Conservation (phyloP, 1,140 invertebrate genomes). For the Proales similis region DNA sequence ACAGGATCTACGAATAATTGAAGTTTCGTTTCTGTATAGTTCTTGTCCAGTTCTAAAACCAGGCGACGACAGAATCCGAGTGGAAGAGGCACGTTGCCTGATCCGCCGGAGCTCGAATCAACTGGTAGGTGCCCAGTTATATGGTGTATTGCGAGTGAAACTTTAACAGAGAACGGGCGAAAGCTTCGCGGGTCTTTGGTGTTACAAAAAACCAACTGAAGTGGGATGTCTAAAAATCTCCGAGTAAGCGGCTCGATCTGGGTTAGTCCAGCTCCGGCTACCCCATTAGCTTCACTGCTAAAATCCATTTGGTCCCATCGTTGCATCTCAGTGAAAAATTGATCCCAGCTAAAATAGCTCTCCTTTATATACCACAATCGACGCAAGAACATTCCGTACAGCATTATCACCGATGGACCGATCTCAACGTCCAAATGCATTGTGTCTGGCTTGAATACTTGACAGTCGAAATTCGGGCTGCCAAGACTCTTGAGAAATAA, state of each 20-base stretch:
- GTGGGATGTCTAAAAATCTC: slow-evolving; percentile 2
- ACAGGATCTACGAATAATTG: slow-evolving; percentile 83
- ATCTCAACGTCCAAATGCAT: slow-evolving; percentile 31
- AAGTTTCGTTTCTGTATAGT: slow-evolving; percentile 77
- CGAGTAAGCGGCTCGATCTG: neutral
- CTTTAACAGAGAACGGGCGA: slow-evolving; percentile 77
- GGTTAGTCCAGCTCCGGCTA: no score
- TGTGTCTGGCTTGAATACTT: slow-evolving; percentile 32
- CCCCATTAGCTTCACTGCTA: no score
- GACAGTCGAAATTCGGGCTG: slow-evolving; percentile 32
- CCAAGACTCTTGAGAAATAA: slow-evolving; percentile 6
- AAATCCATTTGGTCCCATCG: neutral
- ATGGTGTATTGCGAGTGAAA: slow-evolving; percentile 87
- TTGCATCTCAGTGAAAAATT: slow-evolving; percentile 26
- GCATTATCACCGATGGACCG: slow-evolving; percentile 9
- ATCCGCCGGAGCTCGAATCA: slow-evolving; percentile 5
- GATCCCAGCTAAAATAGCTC: slow-evolving; percentile 35
- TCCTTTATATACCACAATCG: slow-evolving; percentile 36
- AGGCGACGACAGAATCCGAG: slow-evolving; percentile 79
- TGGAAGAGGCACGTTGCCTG: slow-evolving; percentile 63
- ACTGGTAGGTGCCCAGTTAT: slow-evolving; percentile 72
- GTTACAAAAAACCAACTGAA: slow-evolving; percentile 3
- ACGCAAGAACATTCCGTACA: slow-evolving; percentile 31
- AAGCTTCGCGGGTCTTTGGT: slow-evolving; percentile 69
- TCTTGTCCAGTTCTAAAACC: slow-evolving; percentile 92